Percentiles rank a stretch among this genome's conserved stretches.
Conservation (phyloP, 2,888 invertebrate genomes). For the Heliothis peltigera region DNA sequence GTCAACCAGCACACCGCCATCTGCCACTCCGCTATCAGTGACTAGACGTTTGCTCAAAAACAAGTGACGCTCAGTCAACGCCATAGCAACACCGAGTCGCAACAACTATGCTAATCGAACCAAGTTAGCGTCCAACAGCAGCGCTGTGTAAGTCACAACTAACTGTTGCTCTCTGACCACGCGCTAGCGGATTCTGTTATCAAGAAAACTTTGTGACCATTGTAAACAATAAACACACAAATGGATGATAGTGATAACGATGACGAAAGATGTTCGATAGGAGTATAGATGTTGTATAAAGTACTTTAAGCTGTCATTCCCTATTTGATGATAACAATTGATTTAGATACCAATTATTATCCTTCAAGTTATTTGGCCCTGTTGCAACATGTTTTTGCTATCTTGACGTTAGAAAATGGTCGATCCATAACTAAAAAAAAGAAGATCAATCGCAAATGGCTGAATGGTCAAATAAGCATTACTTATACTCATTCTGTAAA, state of each 20-base stretch:
- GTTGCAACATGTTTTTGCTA: too few species aligned
- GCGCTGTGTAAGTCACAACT: slow-evolving; percentile 63
- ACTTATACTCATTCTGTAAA: too few species aligned
- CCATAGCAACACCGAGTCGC: slow-evolving; percentile 64
- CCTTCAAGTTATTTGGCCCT: too few species aligned
- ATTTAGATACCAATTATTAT: background rate
- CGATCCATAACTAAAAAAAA: too few species aligned
- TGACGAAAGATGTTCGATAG: slow-evolving; percentile 46
- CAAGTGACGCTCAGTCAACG: slow-evolving; percentile 74
- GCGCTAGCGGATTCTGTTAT: slow-evolving; percentile 52
- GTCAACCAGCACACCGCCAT: slow-evolving; percentile 91
- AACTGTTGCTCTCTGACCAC: slow-evolving; percentile 55
- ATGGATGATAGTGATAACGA: slow-evolving; percentile 47
- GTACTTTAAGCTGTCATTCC: background rate
- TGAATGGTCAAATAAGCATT: too few species aligned
- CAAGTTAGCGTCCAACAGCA: slow-evolving; percentile 62
- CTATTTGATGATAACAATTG: background rate
- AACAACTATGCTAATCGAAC: slow-evolving; percentile 43
- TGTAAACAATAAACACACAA: slow-evolving; percentile 65
- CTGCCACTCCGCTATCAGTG: slow-evolving; percentile 85
- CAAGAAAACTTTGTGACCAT: slow-evolving; percentile 51
- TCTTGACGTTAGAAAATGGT: too few species aligned
- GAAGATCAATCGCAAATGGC: too few species aligned
- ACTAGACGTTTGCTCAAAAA: slow-evolving; percentile 88
- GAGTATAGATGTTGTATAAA: slow-evolving; percentile 18